Evolutionary conservation across 2,797 vertebrate species (phyloP).

Genomic region (Lacerta bilineata): DNA sequence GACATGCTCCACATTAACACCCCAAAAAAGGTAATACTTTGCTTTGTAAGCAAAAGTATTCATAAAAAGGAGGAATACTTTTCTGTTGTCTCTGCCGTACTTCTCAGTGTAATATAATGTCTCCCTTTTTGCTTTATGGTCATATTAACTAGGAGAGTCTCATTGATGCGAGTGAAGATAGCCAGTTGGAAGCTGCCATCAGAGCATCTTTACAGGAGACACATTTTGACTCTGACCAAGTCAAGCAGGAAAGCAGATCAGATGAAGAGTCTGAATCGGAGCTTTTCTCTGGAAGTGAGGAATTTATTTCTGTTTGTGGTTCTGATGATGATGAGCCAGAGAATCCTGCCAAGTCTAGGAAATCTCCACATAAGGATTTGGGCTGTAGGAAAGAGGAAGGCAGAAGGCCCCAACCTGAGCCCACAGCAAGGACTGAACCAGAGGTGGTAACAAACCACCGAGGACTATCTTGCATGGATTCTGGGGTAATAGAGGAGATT

Average conservation of each 20-base stretch:
- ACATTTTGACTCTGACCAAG: slow-evolving; percentile 93
- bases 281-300: slow-evolving; percentile 97
- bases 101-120: neutral
- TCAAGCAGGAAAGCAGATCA: slow-evolving; percentile 87
- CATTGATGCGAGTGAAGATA: slow-evolving; percentile 99
- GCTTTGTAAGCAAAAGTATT: neutral
- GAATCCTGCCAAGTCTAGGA: slow-evolving; percentile 86
- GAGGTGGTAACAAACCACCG: slow-evolving; percentile 84
- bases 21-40: neutral
- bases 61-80: slow-evolving; percentile 6
- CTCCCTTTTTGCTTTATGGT: slow-evolving; percentile 60
- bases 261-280: slow-evolving; percentile 95
- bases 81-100: neutral
- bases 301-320: slow-evolving; percentile 95
- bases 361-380: slow-evolving; percentile 94
- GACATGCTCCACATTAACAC: neutral
- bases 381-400: slow-evolving; percentile 94
- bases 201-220: slow-evolving; percentile 97
- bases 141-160: slow-evolving; percentile 90
- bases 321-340: slow-evolving; percentile 88
- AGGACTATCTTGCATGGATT: slow-evolving; percentile 76
- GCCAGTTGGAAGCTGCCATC: slow-evolving; percentile 98
- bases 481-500: slow-evolving; percentile 79
- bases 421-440: slow-evolving; percentile 82
- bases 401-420: slow-evolving; percentile 91